Conservation (phyloP, 2,113 vertebrate genomes). For the Astatoreochromis straeleni region DNA sequence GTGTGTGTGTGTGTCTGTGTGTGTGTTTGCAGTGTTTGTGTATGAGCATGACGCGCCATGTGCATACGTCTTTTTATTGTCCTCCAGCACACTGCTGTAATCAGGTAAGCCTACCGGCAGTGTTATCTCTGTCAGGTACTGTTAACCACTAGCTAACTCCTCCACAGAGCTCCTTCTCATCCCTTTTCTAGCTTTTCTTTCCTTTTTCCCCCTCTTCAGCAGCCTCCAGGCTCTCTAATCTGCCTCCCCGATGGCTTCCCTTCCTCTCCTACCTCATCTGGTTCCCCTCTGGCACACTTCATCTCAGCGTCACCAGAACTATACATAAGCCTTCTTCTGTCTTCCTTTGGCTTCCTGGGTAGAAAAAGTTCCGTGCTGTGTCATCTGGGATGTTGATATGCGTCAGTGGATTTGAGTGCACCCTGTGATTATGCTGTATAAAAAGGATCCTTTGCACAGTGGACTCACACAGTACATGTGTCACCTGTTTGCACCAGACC, state of each 20-base stretch:
- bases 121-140: conserved; percentile 33
- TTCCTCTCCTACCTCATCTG: conserved; percentile 5
- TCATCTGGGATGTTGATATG: neutral
- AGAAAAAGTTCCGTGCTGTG: neutral
- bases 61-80: conserved; percentile 4
- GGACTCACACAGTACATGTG: neutral
- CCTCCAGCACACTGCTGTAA: conserved; percentile 33
- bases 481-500: neutral
- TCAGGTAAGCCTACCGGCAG: conserved; percentile 35
- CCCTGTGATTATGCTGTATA: neutral
- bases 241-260: conserved; percentile 19
- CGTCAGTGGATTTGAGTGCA: neutral
- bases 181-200: conserved; percentile 15
- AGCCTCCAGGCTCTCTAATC: conserved; percentile 37
- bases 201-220: conserved; percentile 12
- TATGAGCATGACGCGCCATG: neutral
- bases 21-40: neutral
- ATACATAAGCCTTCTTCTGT: neutral
- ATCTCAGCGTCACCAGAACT: neutral
- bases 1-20: neutral
- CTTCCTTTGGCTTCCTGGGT: neutral
- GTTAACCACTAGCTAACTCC: conserved; percentile 17
- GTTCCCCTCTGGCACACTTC: conserved; percentile 23
- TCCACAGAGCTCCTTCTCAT: conserved; percentile 2
- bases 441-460: neutral